Percentiles rank a stretch among this genome's conserved stretches.
Conservation (phyloP, 2,888 invertebrate genomes). For the Dorcus parallelipipedus region DNA sequence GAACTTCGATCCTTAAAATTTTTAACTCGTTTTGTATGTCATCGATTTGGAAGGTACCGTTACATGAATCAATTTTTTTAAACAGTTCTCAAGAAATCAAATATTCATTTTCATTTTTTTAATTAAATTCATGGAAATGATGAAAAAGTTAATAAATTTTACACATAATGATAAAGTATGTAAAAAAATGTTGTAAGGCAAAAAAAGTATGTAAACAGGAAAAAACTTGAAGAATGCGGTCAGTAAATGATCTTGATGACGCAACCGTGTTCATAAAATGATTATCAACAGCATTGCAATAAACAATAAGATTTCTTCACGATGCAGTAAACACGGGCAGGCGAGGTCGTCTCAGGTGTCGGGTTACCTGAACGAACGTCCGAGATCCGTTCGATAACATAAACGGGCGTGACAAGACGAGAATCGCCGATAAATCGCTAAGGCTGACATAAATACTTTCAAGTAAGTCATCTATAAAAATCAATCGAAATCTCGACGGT, state of each 20-base stretch:
- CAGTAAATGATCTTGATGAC: not conserved
- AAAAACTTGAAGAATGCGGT: not conserved
- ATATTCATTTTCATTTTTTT: no score
- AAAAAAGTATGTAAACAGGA: not conserved
- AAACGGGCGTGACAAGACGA: constrained; percentile 33
- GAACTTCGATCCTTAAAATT: no score
- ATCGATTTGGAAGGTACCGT: no score
- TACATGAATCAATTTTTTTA: no score
- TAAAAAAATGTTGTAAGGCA: no score
- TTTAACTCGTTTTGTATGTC: no score
- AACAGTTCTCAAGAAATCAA: no score
- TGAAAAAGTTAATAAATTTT: no score
- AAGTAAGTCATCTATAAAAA: constrained; percentile 37
- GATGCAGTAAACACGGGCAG: constrained; percentile 1
- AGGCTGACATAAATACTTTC: constrained; percentile 35
- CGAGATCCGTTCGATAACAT: constrained; percentile 30
- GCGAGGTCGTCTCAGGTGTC: constrained; percentile 25
- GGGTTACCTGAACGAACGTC: constrained; percentile 21
- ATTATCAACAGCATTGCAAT: not conserved
- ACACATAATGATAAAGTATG: no score
- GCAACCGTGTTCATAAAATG: not conserved
- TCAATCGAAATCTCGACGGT: constrained; percentile 20
- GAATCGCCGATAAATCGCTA: constrained; percentile 36
- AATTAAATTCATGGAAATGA: no score
- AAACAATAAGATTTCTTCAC: constrained; percentile 1